phyloP scores from a whole-genome alignment of 2,113 vertebrate genomes.

The Syngnathus floridae region DNA sequence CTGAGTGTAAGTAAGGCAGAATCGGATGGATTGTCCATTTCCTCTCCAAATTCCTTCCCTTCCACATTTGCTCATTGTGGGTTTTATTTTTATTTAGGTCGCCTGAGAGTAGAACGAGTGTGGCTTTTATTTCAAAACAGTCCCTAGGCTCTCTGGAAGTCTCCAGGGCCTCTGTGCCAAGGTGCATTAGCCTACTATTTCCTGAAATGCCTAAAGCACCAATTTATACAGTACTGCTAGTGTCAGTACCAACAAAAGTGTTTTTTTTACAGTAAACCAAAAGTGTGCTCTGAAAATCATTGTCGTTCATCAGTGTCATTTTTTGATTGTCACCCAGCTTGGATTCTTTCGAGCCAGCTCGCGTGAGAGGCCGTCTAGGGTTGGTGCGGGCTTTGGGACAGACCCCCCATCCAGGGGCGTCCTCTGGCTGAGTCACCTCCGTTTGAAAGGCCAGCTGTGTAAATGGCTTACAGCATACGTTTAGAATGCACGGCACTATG shows the following conservation, averaged over 20 bases:
- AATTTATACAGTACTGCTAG: constrained; percentile 23
- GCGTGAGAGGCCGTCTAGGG: constrained; percentile 25
- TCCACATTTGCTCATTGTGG: constrained; percentile 46
- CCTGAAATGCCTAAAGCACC: constrained; percentile 23
- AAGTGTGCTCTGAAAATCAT: background rate
- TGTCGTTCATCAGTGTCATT: background rate
- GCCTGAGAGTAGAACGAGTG: constrained; percentile 41
- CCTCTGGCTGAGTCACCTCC: constrained; percentile 62
- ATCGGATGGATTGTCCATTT: constrained; percentile 42
- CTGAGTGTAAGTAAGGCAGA: constrained; percentile 16
- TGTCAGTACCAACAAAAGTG: constrained; percentile 23
- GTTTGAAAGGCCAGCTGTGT: constrained; percentile 70
- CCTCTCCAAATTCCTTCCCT: constrained; percentile 41
- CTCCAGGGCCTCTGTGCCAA: constrained; percentile 37
- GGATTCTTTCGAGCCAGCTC: constrained; percentile 26
- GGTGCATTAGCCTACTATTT: constrained; percentile 38
- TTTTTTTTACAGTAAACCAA: background rate
- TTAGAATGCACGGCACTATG: constrained; percentile 56
- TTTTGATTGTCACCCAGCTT: constrained; percentile 20
- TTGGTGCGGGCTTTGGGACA: constrained; percentile 58
- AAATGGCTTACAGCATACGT: constrained; percentile 70
- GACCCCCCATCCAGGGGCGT: constrained; percentile 61
- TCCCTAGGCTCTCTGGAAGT: constrained; percentile 33
- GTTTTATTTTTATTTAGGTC: constrained; percentile 42
- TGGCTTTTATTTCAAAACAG: constrained; percentile 46